Evolutionary conservation across 2,888 invertebrate species (phyloP).

Genomic region (Cartodere bifasciata): DNA sequence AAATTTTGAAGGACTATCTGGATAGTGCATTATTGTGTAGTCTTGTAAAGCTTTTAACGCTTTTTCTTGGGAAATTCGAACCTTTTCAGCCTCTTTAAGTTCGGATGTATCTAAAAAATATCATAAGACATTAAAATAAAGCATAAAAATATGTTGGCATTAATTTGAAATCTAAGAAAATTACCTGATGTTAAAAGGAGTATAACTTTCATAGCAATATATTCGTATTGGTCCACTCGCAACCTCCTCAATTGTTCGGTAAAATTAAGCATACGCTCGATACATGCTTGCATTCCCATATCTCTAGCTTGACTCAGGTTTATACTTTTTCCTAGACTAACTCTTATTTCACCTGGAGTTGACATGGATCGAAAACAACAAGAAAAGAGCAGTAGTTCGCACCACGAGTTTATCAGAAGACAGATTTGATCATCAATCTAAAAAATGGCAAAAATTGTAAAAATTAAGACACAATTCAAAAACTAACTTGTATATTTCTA

Average conservation of each 20-base stretch:
- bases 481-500: neutral
- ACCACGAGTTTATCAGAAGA: constrained; percentile 94
- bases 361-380: constrained; percentile 90
- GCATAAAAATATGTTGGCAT: constrained; percentile 2
- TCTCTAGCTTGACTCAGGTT: constrained; percentile 54
- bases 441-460: constrained; percentile 16
- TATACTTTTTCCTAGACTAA: constrained; percentile 48
- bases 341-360: constrained; percentile 76
- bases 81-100: constrained; percentile 84
- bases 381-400: constrained; percentile 80
- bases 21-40: constrained; percentile 84
- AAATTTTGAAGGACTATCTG: constrained; percentile 87
- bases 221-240: constrained; percentile 89
- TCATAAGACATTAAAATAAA: constrained; percentile 4
- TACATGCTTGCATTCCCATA: constrained; percentile 71
- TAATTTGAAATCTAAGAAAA: neutral
- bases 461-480: constrained; percentile 1
- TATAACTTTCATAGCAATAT: constrained; percentile 92
- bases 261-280: constrained; percentile 88
- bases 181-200: constrained; percentile 83
- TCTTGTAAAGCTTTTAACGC: constrained; percentile 84
- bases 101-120: constrained; percentile 69
- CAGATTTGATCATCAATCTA: constrained; percentile 98
- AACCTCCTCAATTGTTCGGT: constrained; percentile 83
- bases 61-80: constrained; percentile 86